Conservation (phyloP, 2,888 invertebrate species). For the Seira musarum region DNA sequence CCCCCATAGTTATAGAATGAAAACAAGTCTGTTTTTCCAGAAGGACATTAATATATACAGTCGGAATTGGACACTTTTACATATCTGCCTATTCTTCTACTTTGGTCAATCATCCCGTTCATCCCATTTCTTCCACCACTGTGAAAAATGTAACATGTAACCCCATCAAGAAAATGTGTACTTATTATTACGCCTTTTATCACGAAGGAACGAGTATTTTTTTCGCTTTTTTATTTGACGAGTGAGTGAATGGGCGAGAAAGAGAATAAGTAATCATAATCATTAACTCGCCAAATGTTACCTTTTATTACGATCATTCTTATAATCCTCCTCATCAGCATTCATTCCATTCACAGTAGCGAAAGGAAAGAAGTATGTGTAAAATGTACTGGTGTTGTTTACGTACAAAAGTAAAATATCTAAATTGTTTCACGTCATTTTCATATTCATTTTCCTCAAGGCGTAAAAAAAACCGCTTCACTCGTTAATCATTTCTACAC, state of each 20-base stretch:
- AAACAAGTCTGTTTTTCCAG: neutral
- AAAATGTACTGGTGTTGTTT: neutral
- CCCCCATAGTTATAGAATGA: constrained; percentile 14
- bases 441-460: constrained; percentile 36
- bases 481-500: constrained; percentile 58
- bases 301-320: constrained; percentile 56
- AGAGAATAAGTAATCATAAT: constrained; percentile 51
- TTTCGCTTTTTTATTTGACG: constrained; percentile 17
- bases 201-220: neutral
- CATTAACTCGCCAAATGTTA: constrained; percentile 55
- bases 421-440: constrained; percentile 13
- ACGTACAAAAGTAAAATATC: neutral
- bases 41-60: constrained; percentile 5
- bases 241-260: constrained; percentile 17
- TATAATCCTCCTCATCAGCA: constrained; percentile 45
- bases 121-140: neutral
- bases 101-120: neutral
- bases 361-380: too few relatives aligned
- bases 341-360: constrained; percentile 23
- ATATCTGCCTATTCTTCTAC: neutral
- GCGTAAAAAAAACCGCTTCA: constrained; percentile 45
- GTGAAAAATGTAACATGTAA: neutral
- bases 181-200: neutral
- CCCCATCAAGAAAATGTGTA: neutral
- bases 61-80: constrained; percentile 10